Evolutionary conservation across 2,797 vertebrate genomes (phyloP).

Genomic region (Cyprinella venusta): DNA sequence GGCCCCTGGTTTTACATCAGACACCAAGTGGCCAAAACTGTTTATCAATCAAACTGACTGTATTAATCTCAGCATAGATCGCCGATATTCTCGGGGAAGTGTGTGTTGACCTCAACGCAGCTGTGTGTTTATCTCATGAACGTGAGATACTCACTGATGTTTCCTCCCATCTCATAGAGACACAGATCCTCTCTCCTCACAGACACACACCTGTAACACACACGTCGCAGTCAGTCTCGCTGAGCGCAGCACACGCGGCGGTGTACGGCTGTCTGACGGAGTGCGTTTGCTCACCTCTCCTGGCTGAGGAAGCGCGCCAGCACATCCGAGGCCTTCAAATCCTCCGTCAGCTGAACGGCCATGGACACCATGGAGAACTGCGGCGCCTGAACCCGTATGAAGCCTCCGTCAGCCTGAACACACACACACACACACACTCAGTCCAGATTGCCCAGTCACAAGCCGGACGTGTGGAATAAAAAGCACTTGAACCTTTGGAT

Average conservation of each 20-base stretch:
- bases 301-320: constrained; percentile 92
- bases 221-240: not conserved
- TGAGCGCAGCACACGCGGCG: not conserved
- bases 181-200: constrained; percentile 82
- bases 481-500: too few relatives aligned
- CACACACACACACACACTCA: constrained; percentile 54
- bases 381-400: constrained; percentile 94
- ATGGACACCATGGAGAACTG: constrained; percentile 97
- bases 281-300: constrained; percentile 79
- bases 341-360: constrained; percentile 95
- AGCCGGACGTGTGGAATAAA: not conserved
- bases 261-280: not conserved
- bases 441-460: not conserved
- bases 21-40: not conserved
- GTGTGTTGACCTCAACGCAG: too few relatives aligned
- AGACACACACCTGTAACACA: constrained; percentile 70
- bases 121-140: too few relatives aligned
- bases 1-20: not conserved
- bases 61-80: not conserved
- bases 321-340: constrained; percentile 90
- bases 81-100: too few relatives aligned
- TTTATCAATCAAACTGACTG: not conserved
- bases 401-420: constrained; percentile 83
- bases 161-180: constrained; percentile 88
- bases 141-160: constrained; percentile 83